Evolutionary conservation across 2,797 vertebrate genomes (phyloP).

Genomic region (Prunella strophiata): DNA sequence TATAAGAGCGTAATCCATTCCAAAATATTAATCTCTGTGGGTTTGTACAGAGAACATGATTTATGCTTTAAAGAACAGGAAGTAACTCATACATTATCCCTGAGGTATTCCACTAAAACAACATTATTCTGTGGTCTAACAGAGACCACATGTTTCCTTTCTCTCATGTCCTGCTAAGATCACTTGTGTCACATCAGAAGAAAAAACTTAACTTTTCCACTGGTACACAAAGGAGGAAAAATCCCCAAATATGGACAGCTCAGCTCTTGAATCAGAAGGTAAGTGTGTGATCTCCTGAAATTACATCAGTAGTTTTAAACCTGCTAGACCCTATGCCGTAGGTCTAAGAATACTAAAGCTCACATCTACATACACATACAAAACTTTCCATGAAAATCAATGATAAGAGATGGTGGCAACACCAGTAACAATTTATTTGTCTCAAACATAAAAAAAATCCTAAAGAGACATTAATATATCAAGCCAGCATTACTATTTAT

Average conservation of each 20-base stretch:
- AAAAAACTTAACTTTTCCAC: not conserved
- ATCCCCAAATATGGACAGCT: not conserved
- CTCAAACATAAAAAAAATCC: not conserved
- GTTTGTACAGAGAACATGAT: not conserved
- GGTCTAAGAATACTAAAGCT: not conserved
- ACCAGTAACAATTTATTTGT: not conserved
- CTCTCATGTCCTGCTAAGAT: not conserved
- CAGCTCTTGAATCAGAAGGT: not conserved
- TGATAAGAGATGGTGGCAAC: not conserved
- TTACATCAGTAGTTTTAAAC: not conserved
- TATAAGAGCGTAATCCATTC: not conserved
- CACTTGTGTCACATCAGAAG: not conserved
- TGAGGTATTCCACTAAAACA: conserved; percentile 37
- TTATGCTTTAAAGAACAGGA: conserved; percentile 15
- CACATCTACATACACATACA: not conserved
- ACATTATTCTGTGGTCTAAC: conserved; percentile 11
- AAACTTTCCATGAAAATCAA: not conserved
- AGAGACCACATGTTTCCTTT: not conserved
- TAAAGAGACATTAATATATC: not conserved
- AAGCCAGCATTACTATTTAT: not conserved
- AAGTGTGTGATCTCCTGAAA: not conserved
- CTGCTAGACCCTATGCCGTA: not conserved
- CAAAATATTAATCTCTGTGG: not conserved
- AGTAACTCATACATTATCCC: not conserved
- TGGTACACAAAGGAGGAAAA: not conserved